These are phyloP conservation scores for Harpagifer antarcticus DNA, from an alignment of 2,797 vertebrate genomes.

Conservation along the genomic window DNA sequence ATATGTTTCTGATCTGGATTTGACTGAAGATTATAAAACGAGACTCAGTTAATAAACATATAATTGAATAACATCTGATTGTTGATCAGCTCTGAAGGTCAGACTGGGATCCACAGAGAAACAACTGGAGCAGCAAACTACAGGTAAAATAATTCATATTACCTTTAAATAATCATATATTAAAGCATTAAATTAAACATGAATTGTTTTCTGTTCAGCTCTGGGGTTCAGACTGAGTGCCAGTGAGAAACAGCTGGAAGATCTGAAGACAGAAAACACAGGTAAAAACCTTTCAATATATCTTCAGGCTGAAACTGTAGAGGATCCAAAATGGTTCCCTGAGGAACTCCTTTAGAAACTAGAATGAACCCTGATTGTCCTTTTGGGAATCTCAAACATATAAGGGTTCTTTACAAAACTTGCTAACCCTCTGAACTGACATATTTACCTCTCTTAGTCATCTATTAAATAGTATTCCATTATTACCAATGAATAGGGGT, in stretches of 20 bases:
- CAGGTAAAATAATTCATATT: background rate
- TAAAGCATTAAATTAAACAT: background rate
- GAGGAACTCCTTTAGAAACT: too few relatives aligned
- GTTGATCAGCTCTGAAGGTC: background rate
- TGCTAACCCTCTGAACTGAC: too few relatives aligned
- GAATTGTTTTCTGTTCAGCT: background rate
- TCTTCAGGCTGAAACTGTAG: too few relatives aligned
- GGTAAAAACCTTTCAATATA: slow-evolving; percentile 5
- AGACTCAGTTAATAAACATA: background rate
- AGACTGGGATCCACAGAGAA: background rate
- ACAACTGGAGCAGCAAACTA: slow-evolving; percentile 6
- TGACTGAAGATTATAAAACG: background rate
- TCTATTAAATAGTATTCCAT: too few relatives aligned
- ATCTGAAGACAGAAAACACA: slow-evolving; percentile 27
- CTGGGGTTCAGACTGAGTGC: background rate
- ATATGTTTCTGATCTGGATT: too few relatives aligned
- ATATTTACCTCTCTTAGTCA: too few relatives aligned
- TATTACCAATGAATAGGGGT: too few relatives aligned
- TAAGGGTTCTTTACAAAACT: too few relatives aligned
- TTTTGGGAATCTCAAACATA: too few relatives aligned
- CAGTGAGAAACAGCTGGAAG: slow-evolving; percentile 5
- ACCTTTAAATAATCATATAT: background rate
- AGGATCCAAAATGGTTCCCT: too few relatives aligned
- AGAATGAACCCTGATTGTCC: too few relatives aligned
- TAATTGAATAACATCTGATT: background rate